Percentiles rank a stretch among this genome's conserved stretches.
Conservation (phyloP, 1,140 invertebrate species). For the Anastatus disparis region DNA sequence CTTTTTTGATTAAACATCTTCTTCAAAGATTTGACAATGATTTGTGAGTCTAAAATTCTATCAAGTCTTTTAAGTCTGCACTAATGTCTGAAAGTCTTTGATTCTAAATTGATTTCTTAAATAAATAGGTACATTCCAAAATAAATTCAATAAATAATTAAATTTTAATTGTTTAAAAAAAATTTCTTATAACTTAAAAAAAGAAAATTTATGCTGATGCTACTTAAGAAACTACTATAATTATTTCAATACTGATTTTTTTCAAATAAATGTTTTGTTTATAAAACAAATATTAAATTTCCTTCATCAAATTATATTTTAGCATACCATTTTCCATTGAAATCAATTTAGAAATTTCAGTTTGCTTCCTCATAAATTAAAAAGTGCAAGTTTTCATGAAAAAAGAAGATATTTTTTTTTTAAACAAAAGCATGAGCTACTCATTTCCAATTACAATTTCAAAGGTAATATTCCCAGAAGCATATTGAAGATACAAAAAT, state of each 20-base stretch:
- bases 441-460: not conserved
- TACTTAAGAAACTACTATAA: not conserved
- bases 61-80: not conserved
- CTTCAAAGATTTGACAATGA: not conserved
- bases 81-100: not conserved
- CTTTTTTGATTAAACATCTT: not conserved
- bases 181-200: too few species aligned
- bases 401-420: not conserved
- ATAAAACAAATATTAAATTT: not conserved
- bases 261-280: not conserved
- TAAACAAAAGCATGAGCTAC: not conserved
- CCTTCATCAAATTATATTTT: not conserved
- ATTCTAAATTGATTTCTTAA: conserved; percentile 19
- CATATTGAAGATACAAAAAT: not conserved
- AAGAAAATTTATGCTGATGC: too few species aligned
- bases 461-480: conserved; percentile 12
- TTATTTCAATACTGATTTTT: not conserved
- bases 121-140: conserved; percentile 36
- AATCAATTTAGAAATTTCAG: too few species aligned
- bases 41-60: not conserved
- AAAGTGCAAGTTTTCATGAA: not conserved
- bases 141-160: not conserved
- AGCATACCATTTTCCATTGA: not conserved
- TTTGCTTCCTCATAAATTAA: not conserved
- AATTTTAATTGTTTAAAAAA: too few species aligned